phyloP scores from a whole-genome alignment of 2,888 invertebrate genomes.

The Cantharis flavilabris region DNA sequence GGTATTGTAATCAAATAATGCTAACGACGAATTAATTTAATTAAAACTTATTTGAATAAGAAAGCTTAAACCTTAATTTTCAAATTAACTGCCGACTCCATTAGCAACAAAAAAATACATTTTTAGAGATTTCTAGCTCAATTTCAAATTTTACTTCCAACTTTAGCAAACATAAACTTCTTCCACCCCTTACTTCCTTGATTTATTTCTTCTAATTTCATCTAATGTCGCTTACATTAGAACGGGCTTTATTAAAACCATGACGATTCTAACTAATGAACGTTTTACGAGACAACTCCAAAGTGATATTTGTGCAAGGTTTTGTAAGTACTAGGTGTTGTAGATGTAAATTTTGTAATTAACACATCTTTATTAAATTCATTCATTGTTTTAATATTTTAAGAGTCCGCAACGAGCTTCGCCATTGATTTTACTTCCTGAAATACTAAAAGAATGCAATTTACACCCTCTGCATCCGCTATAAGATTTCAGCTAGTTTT shows the following conservation, averaged over 20 bases:
- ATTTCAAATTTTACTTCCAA: background rate
- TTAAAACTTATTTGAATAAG: conserved; percentile 1
- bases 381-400: too few species aligned
- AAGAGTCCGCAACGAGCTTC: too few species aligned
- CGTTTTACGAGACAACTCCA: conserved; percentile 24
- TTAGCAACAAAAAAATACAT: background rate
- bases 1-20: background rate
- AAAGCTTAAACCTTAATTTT: background rate
- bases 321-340: background rate
- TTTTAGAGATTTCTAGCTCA: background rate
- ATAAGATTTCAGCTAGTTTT: too few species aligned
- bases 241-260: conserved; percentile 37
- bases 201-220: conserved; percentile 37
- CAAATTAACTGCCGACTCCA: background rate
- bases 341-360: background rate
- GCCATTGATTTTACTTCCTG: too few species aligned
- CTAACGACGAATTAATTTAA: background rate
- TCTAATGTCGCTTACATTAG: conserved; percentile 37
- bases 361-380: background rate
- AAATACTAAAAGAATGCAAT: too few species aligned
- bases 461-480: too few species aligned
- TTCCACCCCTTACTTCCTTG: conserved; percentile 33
- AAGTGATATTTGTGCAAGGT: background rate
- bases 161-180: conserved; percentile 33
- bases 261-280: conserved; percentile 37